Evolutionary conservation across 2,888 invertebrate genomes (phyloP).

Genomic region (Periphyllus acericola): DNA sequence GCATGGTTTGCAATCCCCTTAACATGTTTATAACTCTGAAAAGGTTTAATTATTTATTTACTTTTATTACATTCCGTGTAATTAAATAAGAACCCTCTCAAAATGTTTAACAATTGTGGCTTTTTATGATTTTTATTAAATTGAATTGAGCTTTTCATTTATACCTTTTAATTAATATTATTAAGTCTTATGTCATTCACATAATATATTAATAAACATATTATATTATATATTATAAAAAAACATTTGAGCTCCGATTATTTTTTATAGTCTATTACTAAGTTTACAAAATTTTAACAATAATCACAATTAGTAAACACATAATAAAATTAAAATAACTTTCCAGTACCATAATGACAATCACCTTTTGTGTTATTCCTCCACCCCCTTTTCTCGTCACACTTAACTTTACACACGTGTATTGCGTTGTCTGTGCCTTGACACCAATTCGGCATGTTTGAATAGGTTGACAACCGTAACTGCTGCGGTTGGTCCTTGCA

Average conservation of each 20-base stretch:
- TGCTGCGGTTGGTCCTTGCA: constrained; percentile 38
- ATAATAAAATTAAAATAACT: constrained; percentile 50
- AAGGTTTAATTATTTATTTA: no score
- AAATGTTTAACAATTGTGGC: not conserved
- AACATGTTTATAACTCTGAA: no score
- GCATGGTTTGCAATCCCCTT: no score
- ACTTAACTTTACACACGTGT: constrained; percentile 27
- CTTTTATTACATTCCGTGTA: no score
- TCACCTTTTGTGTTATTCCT: constrained; percentile 49
- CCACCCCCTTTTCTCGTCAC: not conserved
- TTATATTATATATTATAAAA: not conserved
- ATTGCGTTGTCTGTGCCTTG: constrained; percentile 50
- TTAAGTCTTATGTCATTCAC: no score
- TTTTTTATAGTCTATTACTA: constrained; percentile 8
- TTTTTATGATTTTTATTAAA: not conserved
- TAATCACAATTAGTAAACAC: constrained; percentile 57
- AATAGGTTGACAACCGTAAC: constrained; percentile 60
- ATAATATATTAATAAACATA: not conserved
- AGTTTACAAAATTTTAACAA: constrained; percentile 32
- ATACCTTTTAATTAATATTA: no score
- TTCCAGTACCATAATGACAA: constrained; percentile 48
- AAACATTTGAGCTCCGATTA: not conserved
- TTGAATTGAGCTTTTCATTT: not conserved
- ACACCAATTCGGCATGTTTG: constrained; percentile 47
- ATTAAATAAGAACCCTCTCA: no score